Evolutionary conservation across 1,140 invertebrate species (phyloP), one percentile per base, ranked within the genome.

Genomic region (Saccostrea echinata): DNA sequence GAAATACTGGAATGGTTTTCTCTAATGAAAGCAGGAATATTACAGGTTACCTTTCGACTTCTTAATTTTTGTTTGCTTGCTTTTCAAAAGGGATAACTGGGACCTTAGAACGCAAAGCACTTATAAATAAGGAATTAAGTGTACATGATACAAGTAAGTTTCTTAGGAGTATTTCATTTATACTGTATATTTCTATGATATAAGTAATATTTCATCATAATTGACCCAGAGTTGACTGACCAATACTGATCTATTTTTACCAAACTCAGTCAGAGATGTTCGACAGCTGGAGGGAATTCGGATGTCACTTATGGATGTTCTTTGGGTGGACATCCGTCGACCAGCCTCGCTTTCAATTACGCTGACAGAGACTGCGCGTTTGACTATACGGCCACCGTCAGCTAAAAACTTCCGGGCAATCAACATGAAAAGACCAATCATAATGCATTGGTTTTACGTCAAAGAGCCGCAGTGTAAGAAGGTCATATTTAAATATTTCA

Each of bases 321-420:
- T 8, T 30, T 24, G 24, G 1, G 11, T 33, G 24, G 68, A 76
- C 68, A 33, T 76, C 30, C 68, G 24, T 30, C 68, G 68, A 33
- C 27, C 68, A 76, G 68, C 68, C 68, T 76, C 68, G 30, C 27
- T 76, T 76, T 76, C 68, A 33, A 76, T 33, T 27, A 76, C 30
- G 12, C 68, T 76, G 24, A 33, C 24, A 18, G 30, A 30, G 68
- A 76, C 24, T 30, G 68, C 24, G 12, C 68, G 68, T 27, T 18
- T 30, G 8, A 76, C 68, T 76, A 12, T 76, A 16, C 68, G 68
- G 16, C 68, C 68, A 12, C 68, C 68, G 16, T 76, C 68, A 24
- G 18, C 68, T 76, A 30, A 3, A 76, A 76, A 76, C 24, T 16
- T 33, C 12, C 24, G 30, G 68, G 30, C 16, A 76, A 76, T 76